Percentiles rank a stretch among this genome's conserved stretches.
phyloP scores from a whole-genome alignment of 2,113 vertebrate species.

The Xiphophorus couchianus region DNA sequence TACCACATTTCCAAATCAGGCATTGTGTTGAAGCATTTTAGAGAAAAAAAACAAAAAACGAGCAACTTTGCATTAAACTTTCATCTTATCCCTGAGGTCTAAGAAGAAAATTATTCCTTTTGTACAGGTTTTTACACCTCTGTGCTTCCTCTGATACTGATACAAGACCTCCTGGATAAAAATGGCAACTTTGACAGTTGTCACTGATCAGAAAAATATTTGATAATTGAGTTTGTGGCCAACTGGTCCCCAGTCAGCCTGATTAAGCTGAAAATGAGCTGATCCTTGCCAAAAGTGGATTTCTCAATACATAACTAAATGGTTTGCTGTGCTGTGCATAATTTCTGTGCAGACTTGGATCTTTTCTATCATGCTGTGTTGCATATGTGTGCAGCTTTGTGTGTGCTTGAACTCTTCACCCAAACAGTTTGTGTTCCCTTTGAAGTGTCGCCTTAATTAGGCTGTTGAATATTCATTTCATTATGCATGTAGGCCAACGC shows the following conservation, averaged over 20 bases:
- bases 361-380: conserved; percentile 11
- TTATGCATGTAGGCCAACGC: conserved; percentile 55
- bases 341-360: conserved; percentile 12
- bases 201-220: background rate
- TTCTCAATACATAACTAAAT: background rate
- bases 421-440: conserved; percentile 55
- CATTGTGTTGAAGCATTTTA: background rate
- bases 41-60: background rate
- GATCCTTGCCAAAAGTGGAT: background rate
- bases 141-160: background rate
- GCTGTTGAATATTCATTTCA: conserved; percentile 71
- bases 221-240: background rate
- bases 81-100: background rate
- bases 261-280: background rate
- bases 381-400: conserved; percentile 16
- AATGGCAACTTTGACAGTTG: background rate
- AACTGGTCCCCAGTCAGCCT: background rate
- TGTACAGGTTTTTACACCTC: background rate
- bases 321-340: conserved; percentile 18
- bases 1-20: background rate
- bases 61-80: background rate
- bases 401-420: conserved; percentile 41
- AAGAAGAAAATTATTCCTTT: background rate
- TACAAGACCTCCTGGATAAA: background rate
- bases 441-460: conserved; percentile 63